Percentiles rank a stretch among this genome's conserved stretches.
Conservation (phyloP, 1,140 invertebrate genomes). For the Subanguina moxae region DNA sequence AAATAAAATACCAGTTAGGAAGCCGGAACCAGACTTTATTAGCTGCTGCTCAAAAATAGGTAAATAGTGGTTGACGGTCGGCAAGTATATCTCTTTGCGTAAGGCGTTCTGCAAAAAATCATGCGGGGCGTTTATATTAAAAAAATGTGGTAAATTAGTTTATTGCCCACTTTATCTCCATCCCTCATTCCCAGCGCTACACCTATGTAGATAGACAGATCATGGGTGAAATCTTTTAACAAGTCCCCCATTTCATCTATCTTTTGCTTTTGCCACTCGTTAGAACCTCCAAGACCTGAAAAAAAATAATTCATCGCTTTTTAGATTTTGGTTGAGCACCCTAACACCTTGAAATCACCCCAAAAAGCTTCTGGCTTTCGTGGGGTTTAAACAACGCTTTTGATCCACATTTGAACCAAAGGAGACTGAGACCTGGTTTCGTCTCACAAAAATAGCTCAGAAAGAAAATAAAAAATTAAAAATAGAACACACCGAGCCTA, state of each 20-base stretch:
- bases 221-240: constrained; percentile 5
- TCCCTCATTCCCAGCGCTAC: constrained; percentile 7
- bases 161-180: constrained; percentile 5
- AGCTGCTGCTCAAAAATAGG: neutral
- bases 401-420: too few relatives aligned
- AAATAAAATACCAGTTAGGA: neutral
- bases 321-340: too few relatives aligned
- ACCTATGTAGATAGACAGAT: constrained; percentile 1
- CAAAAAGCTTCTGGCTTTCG: too few relatives aligned
- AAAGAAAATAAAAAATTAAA: too few relatives aligned
- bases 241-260: constrained; percentile 6
- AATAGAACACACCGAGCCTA: neutral
- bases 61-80: constrained; percentile 9
- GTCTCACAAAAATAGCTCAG: too few relatives aligned
- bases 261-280: constrained; percentile 1
- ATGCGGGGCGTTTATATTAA: too few relatives aligned
- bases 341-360: too few relatives aligned
- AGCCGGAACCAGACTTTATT: neutral
- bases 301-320: too few relatives aligned
- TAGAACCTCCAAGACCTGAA: neutral
- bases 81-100: constrained; percentile 6
- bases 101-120: neutral
- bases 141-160: too few relatives aligned
- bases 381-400: too few relatives aligned
- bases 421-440: too few relatives aligned